Evolutionary conservation across 2,113 vertebrate genomes (phyloP).

Genomic region (Heterotis niloticus): DNA sequence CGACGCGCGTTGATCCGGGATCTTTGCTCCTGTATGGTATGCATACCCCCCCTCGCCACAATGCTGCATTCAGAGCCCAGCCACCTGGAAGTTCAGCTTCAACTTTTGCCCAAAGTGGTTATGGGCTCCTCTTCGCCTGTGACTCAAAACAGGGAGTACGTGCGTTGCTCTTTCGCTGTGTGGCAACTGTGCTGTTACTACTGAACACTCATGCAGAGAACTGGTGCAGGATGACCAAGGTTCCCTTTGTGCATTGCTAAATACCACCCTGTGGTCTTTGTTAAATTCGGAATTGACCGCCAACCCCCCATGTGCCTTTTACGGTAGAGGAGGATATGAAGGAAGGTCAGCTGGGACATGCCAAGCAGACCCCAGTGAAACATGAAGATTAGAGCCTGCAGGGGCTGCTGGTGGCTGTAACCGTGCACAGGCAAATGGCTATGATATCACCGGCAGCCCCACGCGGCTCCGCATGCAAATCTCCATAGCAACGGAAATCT

Average conservation of each 20-base stretch:
- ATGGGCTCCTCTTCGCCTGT: neutral
- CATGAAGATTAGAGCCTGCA: neutral
- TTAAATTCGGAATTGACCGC: neutral
- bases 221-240: neutral
- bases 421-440: neutral
- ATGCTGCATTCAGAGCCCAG: neutral
- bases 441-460: constrained; percentile 7
- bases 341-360: neutral
- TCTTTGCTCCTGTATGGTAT: neutral
- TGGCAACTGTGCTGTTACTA: neutral
- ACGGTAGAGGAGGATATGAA: neutral
- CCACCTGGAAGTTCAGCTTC: neutral
- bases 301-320: neutral
- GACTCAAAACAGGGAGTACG: neutral
- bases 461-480: neutral
- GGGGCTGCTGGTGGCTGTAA: neutral
- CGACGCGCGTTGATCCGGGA: neutral
- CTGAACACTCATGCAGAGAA: neutral
- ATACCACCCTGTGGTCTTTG: neutral
- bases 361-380: neutral
- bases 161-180: neutral
- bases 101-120: neutral
- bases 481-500: constrained; percentile 12
- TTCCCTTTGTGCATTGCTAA: neutral
- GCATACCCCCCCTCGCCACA: no score